Base-by-base conservation (phyloP, 2,113 vertebrate genomes). In the Xerus inauris region DNA sequence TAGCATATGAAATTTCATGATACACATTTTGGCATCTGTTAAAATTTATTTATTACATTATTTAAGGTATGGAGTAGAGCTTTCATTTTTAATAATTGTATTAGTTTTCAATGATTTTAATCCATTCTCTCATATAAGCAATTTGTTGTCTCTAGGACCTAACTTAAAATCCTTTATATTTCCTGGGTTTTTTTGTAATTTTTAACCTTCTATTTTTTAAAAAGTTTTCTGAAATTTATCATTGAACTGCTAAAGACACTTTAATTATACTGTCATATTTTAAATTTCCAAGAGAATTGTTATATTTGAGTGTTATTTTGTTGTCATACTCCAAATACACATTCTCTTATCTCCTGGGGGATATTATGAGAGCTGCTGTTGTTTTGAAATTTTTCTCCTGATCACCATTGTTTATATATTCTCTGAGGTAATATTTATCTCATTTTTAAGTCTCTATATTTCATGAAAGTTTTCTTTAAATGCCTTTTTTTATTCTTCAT, bases 201-300 rank as follows among this genome's bases (percentile, higher is more conserved):
- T 87, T 73, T 72, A 79, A 65, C 1, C 30, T 93, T 76, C 20
- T 62, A 22, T 83, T 94, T 84, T 87, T n/a, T 82, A 19, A 81
- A 81, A 4, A 57, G 54, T 51, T 90, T 89, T 82, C 62, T 77
- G 2, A 19, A 87, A 77, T 83, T n/a, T 72, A 72, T 6, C 1
- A 20, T 82, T n/a, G 77, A 72, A 77, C 19, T 79, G 6, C 3
- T 54, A 26, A 62, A 62, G 40, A 3, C 20, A 83, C 81, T 79
- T 94, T 91, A 80, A 77, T 88, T 64, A 28, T 67, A 67, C 4
- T 85, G 6, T 59, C 64, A 94, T 80, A 49, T 84, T 94, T 91
- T 69, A 94, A 47, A 92, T 80, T 67, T 91, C 24, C 38, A 69
- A n/a, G 35, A 30, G 24, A 49, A 42, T 62, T 51, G 42, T 84